Conservation (phyloP, 2,797 vertebrate genomes). For the Acanthiza pusilla region DNA sequence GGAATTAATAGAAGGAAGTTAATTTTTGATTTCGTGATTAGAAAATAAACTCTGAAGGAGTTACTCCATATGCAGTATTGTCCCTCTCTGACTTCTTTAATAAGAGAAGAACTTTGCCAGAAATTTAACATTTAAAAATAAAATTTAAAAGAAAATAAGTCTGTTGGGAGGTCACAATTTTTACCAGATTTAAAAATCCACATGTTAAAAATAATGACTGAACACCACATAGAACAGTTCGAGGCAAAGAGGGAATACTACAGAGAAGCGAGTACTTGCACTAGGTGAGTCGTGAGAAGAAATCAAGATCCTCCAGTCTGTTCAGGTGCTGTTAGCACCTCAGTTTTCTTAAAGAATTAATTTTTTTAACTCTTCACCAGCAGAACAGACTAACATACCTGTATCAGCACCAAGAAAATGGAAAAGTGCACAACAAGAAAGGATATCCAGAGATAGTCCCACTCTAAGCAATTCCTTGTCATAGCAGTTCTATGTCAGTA, state of each 20-base stretch:
- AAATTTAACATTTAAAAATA: background rate
- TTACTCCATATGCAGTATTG: background rate
- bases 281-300: background rate
- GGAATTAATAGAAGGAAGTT: too few relatives aligned
- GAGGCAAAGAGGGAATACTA: background rate
- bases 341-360: background rate
- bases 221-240: background rate
- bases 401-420: background rate
- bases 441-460: background rate
- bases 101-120: background rate
- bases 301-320: background rate
- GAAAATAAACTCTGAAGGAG: background rate
- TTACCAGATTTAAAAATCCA: background rate
- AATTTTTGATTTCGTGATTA: background rate
- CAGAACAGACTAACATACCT: background rate
- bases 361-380: background rate
- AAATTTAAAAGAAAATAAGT: background rate
- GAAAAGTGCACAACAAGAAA: background rate
- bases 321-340: background rate
- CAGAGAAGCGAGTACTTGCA: background rate
- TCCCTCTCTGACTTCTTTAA: background rate
- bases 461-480: background rate
- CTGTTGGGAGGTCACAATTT: background rate
- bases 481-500: background rate
- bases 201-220: background rate